Conservation (phyloP, 2,113 vertebrate species). For the Hyaena hyaena region DNA sequence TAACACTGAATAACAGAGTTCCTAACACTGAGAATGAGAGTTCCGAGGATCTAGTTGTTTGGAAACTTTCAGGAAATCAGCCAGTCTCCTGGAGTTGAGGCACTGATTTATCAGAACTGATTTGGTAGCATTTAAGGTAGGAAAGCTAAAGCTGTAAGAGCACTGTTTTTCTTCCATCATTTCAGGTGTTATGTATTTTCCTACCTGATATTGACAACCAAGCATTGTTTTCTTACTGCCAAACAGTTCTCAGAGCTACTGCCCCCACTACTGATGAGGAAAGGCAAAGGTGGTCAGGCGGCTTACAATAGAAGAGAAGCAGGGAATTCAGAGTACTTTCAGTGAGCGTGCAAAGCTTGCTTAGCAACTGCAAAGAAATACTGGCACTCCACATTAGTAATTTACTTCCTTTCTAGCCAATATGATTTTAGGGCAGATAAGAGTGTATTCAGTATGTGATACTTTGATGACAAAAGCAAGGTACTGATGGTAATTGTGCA, state of each 20-base stretch:
- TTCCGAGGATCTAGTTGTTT: neutral
- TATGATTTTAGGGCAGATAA: constrained; percentile 61
- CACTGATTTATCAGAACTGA: neutral
- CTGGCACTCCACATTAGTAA: constrained; percentile 43
- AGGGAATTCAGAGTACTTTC: neutral
- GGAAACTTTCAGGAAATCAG: neutral
- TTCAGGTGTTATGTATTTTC: neutral
- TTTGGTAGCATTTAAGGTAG: neutral
- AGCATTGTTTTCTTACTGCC: neutral
- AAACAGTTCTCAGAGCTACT: neutral
- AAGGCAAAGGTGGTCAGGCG: neutral
- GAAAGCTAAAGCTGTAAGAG: neutral
- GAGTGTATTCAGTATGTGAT: neutral
- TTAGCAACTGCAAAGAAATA: neutral
- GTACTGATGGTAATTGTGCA: constrained; percentile 29
- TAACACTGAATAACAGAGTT: neutral
- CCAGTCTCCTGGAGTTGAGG: neutral
- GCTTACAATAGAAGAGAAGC: neutral
- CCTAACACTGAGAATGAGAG: neutral
- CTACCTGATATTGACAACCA: neutral
- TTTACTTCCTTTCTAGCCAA: constrained; percentile 48
- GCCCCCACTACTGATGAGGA: neutral
- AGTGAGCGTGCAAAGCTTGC: neutral
- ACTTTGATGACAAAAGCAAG: constrained; percentile 44
- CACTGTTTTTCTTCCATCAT: neutral